Conservation (phyloP, 2,113 vertebrate species). For the Bujurquina vittata region DNA sequence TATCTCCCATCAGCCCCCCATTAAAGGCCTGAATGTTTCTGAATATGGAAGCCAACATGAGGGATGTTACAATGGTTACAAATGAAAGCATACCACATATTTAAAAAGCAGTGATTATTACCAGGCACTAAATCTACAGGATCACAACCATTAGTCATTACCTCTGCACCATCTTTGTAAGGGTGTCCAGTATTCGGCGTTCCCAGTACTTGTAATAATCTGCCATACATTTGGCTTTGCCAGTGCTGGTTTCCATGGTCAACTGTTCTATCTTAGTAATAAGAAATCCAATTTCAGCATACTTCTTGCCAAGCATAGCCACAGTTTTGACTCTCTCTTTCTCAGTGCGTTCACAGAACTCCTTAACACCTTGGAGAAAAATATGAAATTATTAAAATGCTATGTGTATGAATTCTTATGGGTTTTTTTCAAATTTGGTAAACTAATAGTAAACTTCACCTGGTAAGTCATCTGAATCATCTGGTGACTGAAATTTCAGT, state of each 20-base stretch:
- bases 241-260: constrained; percentile 84
- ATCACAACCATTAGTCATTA: constrained; percentile 58
- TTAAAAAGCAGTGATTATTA: not conserved
- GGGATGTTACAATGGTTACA: not conserved
- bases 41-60: constrained; percentile 26
- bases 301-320: constrained; percentile 81
- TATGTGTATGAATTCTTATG: not conserved
- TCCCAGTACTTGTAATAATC: constrained; percentile 92
- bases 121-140: not conserved
- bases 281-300: constrained; percentile 84
- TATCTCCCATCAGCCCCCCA: constrained; percentile 75
- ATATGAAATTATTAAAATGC: not conserved
- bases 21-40: constrained; percentile 91
- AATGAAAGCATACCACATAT: not conserved
- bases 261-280: constrained; percentile 88
- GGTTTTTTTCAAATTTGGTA: not conserved
- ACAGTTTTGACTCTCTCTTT: constrained; percentile 82
- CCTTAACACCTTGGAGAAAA: constrained; percentile 82
- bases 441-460: constrained; percentile 69
- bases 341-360: constrained; percentile 88
- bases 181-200: constrained; percentile 80
- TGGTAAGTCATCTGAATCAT: constrained; percentile 75
- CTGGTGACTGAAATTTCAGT: constrained; percentile 82
- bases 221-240: constrained; percentile 83
- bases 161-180: constrained; percentile 89